A percentile compares a stretch with the other conserved stretches of the same genome.
phyloP scores from a whole-genome alignment of 2,797 vertebrate genomes.

The Ptychobarbus kaznakovi region DNA sequence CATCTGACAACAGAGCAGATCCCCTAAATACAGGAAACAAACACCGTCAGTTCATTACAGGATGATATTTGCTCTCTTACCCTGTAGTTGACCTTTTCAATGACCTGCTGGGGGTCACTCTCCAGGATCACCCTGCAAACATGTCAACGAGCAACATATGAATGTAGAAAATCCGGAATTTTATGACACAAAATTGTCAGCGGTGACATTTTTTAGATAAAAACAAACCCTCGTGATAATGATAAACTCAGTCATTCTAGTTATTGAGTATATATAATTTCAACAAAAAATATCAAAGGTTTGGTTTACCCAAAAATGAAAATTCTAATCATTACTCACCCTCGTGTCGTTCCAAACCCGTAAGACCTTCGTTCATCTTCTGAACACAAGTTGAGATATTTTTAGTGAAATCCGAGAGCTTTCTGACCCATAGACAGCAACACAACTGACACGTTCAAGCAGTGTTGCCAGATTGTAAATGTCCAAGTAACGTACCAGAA shows the following conservation, averaged over 20 bases:
- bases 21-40: background rate
- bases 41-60: background rate
- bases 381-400: no score
- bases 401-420: no score
- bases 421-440: no score
- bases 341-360: no score
- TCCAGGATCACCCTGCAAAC: conserved; percentile 89
- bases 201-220: background rate
- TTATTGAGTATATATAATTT: no score
- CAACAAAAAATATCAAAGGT: no score
- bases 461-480: no score
- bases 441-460: no score
- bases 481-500: no score
- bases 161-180: conserved; percentile 29
- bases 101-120: conserved; percentile 90
- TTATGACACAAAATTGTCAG: background rate
- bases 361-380: no score
- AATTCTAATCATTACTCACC: no score
- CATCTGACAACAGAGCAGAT: background rate
- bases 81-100: conserved; percentile 91
- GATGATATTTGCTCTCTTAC: conserved; percentile 74
- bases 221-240: background rate
- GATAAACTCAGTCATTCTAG: background rate
- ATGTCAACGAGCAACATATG: conserved; percentile 44
- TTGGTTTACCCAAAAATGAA: no score